Evolutionary conservation across 2,888 invertebrate genomes (phyloP).

Genomic region (Lissonota sp.): DNA sequence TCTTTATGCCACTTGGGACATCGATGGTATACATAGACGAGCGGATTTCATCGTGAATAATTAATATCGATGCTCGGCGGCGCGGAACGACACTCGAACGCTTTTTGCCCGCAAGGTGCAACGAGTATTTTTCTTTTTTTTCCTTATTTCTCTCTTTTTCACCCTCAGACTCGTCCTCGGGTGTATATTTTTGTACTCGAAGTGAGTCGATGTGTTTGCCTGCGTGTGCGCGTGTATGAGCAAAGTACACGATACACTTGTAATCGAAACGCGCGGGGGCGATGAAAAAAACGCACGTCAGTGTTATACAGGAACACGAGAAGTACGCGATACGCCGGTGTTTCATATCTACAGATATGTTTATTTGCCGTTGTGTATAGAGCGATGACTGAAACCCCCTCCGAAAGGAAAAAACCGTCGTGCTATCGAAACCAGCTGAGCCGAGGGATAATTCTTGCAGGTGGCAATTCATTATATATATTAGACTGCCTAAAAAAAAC

Average conservation of each 20-base stretch:
- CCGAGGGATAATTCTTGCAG: conserved; percentile 19
- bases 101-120: conserved; percentile 59
- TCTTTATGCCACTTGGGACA: no score
- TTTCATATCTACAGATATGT: neutral
- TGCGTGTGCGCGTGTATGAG: neutral
- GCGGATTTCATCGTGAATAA: conserved; percentile 71
- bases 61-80: conserved; percentile 72
- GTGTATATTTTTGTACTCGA: conserved; percentile 5
- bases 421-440: conserved; percentile 33
- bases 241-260: conserved; percentile 38
- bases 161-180: conserved; percentile 35
- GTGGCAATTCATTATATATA: conserved; percentile 35
- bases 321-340: neutral
- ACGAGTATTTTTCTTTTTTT: conserved; percentile 49
- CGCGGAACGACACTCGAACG: conserved; percentile 64
- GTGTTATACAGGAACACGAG: conserved; percentile 21
- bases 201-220: neutral
- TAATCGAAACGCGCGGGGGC: conserved; percentile 33
- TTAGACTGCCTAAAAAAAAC: neutral
- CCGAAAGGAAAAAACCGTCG: neutral
- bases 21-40: conserved; percentile 22
- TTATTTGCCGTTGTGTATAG: neutral
- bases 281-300: conserved; percentile 33
- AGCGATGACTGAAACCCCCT: conserved; percentile 50
- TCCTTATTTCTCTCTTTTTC: conserved; percentile 31